Conservation (phyloP, 2,113 vertebrate genomes). For the Petrocephalus microphthalmus region DNA sequence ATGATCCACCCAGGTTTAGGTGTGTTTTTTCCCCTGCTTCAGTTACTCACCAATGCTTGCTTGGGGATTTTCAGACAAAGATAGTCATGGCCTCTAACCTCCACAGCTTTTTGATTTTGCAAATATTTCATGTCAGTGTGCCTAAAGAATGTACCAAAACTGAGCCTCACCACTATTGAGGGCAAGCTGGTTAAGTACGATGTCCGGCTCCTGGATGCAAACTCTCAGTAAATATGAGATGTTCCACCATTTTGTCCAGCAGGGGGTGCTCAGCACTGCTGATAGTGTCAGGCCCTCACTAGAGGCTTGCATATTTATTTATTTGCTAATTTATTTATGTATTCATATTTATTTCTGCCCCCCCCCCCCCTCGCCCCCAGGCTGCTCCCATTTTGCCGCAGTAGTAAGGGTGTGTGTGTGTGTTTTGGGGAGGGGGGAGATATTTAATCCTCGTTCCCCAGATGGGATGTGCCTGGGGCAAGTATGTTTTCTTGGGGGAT, state of each 20-base stretch:
- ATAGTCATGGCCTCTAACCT: neutral
- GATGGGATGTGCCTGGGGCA: slow-evolving; percentile 17
- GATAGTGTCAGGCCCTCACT: neutral
- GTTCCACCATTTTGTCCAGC: neutral
- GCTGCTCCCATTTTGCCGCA: neutral
- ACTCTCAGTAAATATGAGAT: neutral
- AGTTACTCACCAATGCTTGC: neutral
- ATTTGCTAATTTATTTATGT: neutral
- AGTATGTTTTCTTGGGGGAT: neutral
- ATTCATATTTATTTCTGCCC: neutral
- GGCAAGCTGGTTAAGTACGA: neutral
- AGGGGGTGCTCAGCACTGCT: neutral
- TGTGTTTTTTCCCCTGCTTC: neutral
- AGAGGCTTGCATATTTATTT: neutral
- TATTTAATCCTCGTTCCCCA: slow-evolving; percentile 31
- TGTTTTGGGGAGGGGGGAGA: neutral
- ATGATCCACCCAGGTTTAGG: neutral
- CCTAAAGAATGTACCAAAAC: neutral
- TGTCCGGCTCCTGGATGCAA: neutral
- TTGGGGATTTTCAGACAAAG: neutral
- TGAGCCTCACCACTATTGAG: neutral
- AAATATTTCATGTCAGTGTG: neutral
- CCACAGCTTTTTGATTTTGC: neutral
- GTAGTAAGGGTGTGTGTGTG: neutral
- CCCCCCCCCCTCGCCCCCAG: neutral